phyloP scores from a whole-genome alignment of 2,113 vertebrate genomes.

The Notothenia coriiceps region DNA sequence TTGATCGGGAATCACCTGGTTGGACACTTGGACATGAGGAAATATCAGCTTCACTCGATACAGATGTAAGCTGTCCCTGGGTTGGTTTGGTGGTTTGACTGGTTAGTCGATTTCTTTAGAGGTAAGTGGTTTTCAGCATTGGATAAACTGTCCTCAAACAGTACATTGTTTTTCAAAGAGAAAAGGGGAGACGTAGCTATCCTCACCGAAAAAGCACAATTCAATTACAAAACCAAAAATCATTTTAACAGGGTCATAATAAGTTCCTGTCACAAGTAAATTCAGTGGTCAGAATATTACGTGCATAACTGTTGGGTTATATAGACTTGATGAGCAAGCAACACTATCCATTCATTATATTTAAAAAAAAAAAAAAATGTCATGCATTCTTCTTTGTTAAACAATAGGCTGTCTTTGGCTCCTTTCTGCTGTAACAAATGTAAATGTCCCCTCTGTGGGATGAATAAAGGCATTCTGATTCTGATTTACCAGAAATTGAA shows the following conservation, averaged over 20 bases:
- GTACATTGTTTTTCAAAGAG: not conserved
- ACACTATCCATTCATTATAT: not conserved
- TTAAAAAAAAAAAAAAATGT: too few species aligned
- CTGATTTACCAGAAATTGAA: not conserved
- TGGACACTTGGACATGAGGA: constrained; percentile 16
- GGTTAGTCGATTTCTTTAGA: not conserved
- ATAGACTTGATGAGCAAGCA: not conserved
- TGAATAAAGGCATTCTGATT: too few species aligned
- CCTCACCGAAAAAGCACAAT: too few species aligned
- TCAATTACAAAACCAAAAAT: not conserved
- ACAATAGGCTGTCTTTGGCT: too few species aligned
- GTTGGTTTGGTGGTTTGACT: not conserved
- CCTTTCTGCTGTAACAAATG: too few species aligned
- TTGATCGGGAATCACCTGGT: constrained; percentile 20
- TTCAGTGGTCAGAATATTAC: not conserved
- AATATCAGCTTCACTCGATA: not conserved
- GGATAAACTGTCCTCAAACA: not conserved
- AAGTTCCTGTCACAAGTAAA: not conserved
- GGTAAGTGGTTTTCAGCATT: constrained; percentile 39
- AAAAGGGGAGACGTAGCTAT: not conserved
- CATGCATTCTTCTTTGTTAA: too few species aligned
- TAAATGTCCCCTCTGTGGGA: too few species aligned
- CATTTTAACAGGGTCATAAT: not conserved
- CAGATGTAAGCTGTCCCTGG: not conserved
- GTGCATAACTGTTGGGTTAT: not conserved